Base-by-base conservation (phyloP, 2,113 vertebrate species). In the Pampusana beccarii region DNA sequence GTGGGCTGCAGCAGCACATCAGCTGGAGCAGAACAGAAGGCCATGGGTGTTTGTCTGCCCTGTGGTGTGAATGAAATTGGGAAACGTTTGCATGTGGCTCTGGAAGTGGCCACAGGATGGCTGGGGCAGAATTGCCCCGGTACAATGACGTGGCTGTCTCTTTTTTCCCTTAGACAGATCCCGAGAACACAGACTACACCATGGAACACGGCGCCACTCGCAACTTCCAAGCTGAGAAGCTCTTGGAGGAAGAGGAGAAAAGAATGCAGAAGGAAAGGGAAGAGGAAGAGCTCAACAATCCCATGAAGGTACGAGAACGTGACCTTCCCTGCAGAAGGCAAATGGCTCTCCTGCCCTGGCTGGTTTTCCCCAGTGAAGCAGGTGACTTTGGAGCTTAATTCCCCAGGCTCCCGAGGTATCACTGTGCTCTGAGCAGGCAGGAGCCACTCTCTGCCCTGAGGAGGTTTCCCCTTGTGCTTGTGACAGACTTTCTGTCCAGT, bases 271-370 rank as follows among this genome's bases (percentile, higher is more conserved):
- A 98, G 91, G 99, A 99, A 38, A 97, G 99, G 48, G 99, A 99
- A 54, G 99, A 99, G 1, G 99, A 99, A 60, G 99, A 99, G 91
- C 98, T 99, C 20, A 99, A 99, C 97, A 99, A 99, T 54, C 99
- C 99, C 44, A 99, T 99, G 99, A 99, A 99, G 99, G 99, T 99
- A 90, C 4, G 0, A 29, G 28, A 40, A 11, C 0, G 0, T 25
- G 21, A 23, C 6, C 20, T 57, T 20, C 58, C n/a, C 65, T 62
- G 38, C 31, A 9, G 48, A 77, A 29, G 19, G 5, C 23, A 80
- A 29, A 69, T 4, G 6, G 25, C 19, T 66, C 21, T 78, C 54
- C 48, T 36, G 2, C 33, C 28, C 53, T 70, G 48, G 25, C 58
- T 26, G 16, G 1, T 29, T 42, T 18, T 21, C 16, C 31, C 21